Evolutionary conservation across 2,113 vertebrate genomes (phyloP).

Genomic region (Xyrauchen texanus): DNA sequence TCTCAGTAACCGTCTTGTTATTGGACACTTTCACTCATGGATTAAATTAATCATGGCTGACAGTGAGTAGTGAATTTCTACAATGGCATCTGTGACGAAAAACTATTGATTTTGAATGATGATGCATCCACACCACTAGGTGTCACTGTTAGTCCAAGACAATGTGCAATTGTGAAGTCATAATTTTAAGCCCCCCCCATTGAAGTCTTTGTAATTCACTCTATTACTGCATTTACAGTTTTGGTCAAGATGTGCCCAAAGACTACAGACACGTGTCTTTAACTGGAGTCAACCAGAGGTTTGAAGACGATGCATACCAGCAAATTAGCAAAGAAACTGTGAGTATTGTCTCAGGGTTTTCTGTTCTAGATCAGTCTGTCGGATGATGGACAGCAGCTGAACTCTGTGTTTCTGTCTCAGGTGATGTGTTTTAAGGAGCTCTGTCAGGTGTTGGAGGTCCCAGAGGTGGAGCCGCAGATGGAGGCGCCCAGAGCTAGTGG

Average conservation of each 20-base stretch:
- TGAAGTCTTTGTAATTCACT: not conserved
- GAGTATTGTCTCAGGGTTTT: not conserved
- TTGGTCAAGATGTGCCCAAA: slow-evolving; percentile 88
- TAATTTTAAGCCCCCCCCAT: too few relatives aligned
- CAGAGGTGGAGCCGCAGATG: slow-evolving; percentile 73
- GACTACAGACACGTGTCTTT: slow-evolving; percentile 92
- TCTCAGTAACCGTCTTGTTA: too few relatives aligned
- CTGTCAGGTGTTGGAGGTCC: slow-evolving; percentile 84
- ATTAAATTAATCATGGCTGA: too few relatives aligned
- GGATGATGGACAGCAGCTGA: not conserved
- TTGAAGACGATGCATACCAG: slow-evolving; percentile 87
- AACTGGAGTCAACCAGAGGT: slow-evolving; percentile 91
- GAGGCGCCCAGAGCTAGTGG: slow-evolving; percentile 68
- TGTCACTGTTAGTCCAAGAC: too few relatives aligned
- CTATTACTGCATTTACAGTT: slow-evolving; percentile 71
- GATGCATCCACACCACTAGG: too few relatives aligned
- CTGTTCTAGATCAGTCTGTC: too few relatives aligned
- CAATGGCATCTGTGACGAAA: too few relatives aligned
- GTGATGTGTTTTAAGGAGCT: slow-evolving; percentile 88
- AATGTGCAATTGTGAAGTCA: too few relatives aligned
- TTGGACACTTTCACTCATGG: too few relatives aligned
- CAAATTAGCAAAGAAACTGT: slow-evolving; percentile 87
- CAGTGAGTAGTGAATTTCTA: too few relatives aligned
- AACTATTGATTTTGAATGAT: too few relatives aligned
- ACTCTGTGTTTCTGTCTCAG: slow-evolving; percentile 62